Evolutionary conservation across 2,888 invertebrate genomes (phyloP), one percentile per base, ranked within the genome.

Genomic region (Dryocosmus kuriphilus): DNA sequence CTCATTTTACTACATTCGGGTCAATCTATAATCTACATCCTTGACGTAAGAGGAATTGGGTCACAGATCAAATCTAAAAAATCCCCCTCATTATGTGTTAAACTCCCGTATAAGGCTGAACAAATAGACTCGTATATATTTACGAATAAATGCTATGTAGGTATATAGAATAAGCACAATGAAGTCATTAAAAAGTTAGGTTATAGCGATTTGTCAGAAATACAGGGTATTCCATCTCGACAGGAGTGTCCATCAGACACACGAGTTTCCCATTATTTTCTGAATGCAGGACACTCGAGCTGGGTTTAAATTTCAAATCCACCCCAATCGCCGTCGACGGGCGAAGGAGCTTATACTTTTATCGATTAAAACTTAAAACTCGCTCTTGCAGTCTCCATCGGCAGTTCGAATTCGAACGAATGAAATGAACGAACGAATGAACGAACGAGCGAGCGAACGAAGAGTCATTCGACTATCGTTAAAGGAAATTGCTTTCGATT

Each of bases 401-500:
- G n/a, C 38, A 14, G 35, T 32, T 63, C n/a, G 63, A 63, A 61
- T 27, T 22, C 38, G 38, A 38, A 38, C 38, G 63, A 35, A 24
- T 9, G 22, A 65, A 65, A 63, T 35, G 38, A 41, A 24, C 62
- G n/a, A n/a, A n/a, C n/a, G 14, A 41, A 41, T 41, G 65, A 65
- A 51, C 46, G 46, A 27, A 46, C 22, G 65, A 38, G 19, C 16
- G 24, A 67, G 30, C 7, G 30, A 30, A 30, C 65, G 65, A 41
- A 65, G 41, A 71, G 46, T 71, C 51, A 51, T 71, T 71, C 71
- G 51, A 51, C 71, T 51, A 22, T 71, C 71, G 71, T 71, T 71
- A 71, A 71, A 71, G 71, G 71, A 71, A 51, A 71, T 71, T 71
- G 71, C 71, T 71, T 71, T 71, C 71, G n/a, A 61, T 79, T 76